A percentile compares a stretch with the other conserved stretches of the same genome.
Conservation (phyloP, 2,113 vertebrate species). For the Helogale parvula region DNA sequence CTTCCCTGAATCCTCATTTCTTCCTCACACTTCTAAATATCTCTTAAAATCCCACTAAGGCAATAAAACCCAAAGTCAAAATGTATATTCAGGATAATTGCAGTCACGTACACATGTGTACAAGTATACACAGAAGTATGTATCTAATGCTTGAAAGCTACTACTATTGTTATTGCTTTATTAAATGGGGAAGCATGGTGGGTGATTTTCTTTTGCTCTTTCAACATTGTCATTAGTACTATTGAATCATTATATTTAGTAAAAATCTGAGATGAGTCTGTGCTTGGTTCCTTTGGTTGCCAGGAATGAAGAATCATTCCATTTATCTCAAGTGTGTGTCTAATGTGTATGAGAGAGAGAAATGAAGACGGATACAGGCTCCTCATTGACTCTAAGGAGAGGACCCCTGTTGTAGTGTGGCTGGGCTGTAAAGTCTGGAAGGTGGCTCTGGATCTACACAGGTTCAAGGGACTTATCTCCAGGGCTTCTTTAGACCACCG, state of each 20-base stretch:
- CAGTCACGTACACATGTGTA: neutral
- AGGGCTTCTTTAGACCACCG: neutral
- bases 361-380: neutral
- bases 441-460: neutral
- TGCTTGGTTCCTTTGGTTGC: neutral
- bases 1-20: neutral
- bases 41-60: neutral
- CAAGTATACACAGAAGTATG: neutral
- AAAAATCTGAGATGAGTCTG: neutral
- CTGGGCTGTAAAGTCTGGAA: neutral
- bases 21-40: neutral
- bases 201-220: slow-evolving; percentile 17
- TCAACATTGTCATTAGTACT: neutral
- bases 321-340: neutral
- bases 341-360: neutral
- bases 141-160: neutral
- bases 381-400: neutral
- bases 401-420: neutral
- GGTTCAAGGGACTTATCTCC: neutral
- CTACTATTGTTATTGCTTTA: neutral
- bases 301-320: neutral
- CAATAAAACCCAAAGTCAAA: slow-evolving; percentile 39
- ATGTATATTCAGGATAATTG: neutral
- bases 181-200: neutral
- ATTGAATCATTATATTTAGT: neutral